Conservation (phyloP, 2,888 invertebrate species). For the Magallana nippona region DNA sequence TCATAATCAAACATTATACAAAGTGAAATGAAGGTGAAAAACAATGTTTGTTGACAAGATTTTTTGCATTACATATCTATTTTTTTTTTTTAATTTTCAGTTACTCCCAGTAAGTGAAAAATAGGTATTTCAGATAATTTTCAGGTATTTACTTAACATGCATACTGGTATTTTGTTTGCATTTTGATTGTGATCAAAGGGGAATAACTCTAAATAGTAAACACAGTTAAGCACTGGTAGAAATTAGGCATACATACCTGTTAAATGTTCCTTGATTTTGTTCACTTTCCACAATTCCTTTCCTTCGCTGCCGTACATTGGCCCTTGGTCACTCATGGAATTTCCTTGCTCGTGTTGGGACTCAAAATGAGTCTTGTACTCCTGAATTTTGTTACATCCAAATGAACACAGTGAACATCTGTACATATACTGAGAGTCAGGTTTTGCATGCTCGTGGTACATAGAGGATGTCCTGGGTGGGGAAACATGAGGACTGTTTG, state of each 20-base stretch:
- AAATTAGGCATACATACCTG: slow-evolving; percentile 55
- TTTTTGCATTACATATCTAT: no score
- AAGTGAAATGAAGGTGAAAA: no score
- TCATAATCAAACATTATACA: no score
- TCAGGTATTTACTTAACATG: background rate
- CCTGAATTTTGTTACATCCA: slow-evolving; percentile 58
- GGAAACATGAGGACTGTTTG: background rate
- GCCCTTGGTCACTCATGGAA: slow-evolving; percentile 26
- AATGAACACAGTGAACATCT: slow-evolving; percentile 64
- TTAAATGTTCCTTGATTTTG: slow-evolving; percentile 65
- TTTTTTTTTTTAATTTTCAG: no score
- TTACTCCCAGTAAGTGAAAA: no score
- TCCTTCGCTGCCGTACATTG: slow-evolving; percentile 43
- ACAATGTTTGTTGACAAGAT: no score
- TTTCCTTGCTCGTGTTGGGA: slow-evolving; percentile 55
- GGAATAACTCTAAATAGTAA: background rate
- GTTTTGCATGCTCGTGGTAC: background rate
- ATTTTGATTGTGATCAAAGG: slow-evolving; percentile 7
- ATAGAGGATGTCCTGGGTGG: background rate
- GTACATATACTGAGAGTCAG: slow-evolving; percentile 49
- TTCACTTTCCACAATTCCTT: slow-evolving; percentile 68
- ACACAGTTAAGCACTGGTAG: no score
- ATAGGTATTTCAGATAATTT: background rate
- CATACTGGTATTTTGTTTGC: background rate
- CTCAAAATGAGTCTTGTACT: slow-evolving; percentile 64